Base-by-base conservation (phyloP, 2,797 vertebrate species). In the Tenualosa thibaudeaui region DNA sequence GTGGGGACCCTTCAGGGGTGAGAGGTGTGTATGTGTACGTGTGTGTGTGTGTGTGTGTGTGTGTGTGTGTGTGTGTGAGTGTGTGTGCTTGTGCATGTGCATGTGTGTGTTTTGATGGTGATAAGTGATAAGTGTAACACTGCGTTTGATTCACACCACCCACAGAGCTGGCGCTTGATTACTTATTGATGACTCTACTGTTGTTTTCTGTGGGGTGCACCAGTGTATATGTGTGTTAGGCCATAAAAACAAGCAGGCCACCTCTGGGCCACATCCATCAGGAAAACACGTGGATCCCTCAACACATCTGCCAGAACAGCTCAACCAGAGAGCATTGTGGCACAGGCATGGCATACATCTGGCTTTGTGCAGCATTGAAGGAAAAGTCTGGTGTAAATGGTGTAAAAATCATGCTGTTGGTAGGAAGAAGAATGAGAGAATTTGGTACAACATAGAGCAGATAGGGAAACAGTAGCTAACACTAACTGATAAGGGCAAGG, bases 101-200 rank as follows among this genome's bases (percentile, higher is more conserved):
- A 26, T 37, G 65, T 10, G 62, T 12, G 12, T 26, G 12, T 58
- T 26, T 13, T 10, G 9, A 26, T 24, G 65, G 60, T 3, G 60
- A n/a, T 24, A 9, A 26, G 62, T 68, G 62, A 13, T 3, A n/a
- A 22, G 56, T 58, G 56, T 58, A n/a, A 17, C 83, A 10, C 22
- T 6, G n/a, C 86, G 85, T 86, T 89, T 88, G 86, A 89, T 87
- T 82, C 82, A 46, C 88, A 85, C 86, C 86, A 54, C 89, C 88
- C 81, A 81, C 51, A 50, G 88, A 81, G 85, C 84, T 62, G 46
- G 22, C 31, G 24, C 10, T 13, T 22, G 56, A 88, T 85, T 86
- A 84, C 65, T 86, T 89, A 86, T 81, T 85, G 83, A 88, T 89
- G 82, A 68, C 9, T 10, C 62, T 26, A 68, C 62, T 13, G 62